Base-by-base conservation (phyloP, 1,140 invertebrate species). In the Episyrphus balteatus region DNA sequence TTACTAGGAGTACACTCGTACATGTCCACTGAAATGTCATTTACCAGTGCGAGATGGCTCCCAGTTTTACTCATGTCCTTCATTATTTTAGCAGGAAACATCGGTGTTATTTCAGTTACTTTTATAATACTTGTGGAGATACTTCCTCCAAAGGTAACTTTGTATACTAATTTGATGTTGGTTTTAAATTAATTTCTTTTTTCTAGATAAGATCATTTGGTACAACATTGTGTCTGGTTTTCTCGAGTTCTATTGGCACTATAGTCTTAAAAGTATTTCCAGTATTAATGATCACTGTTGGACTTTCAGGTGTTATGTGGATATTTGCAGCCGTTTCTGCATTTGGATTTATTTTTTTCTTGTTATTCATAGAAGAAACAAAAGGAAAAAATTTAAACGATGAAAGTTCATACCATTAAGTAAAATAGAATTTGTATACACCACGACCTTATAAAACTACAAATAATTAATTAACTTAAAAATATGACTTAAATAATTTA, bases 291-390 rank as follows among this genome's bases (percentile, higher is more conserved):
- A 38, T 52, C 31, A 49, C 54, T 1, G 38, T 63, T 15, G 61
- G 60, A 0, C 38, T 66, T 40, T 58, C 62, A 2, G 56, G 56
- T n/a, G 56, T 57, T 21, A 62, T 66, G 54, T 66, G 62, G 61
- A 54, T 53, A 21, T 62, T 58, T 17, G 55, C 53, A 5, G 39
- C 46, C 3, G 50, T 62, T 15, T 52, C 51, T 10, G 52, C 53
- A 1, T 15, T 62, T 2, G 59, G 56, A 5, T 42, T 61, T 8
- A 56, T 66, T 31, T 62, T 62, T 5, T 54, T 62, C 32, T 52
- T 53, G 2, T 43, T 61, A 18, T 62, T 55, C 30, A 17, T 66
- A 2, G 53, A 59, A 31, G 63, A 66, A 50, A 66, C 63, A 17
- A 66, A 63, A 42, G 61, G 62, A n/a, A 58, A 48, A 17, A 26